phyloP scores from a whole-genome alignment of 2,113 vertebrate species.

The Aramus guarauna region DNA sequence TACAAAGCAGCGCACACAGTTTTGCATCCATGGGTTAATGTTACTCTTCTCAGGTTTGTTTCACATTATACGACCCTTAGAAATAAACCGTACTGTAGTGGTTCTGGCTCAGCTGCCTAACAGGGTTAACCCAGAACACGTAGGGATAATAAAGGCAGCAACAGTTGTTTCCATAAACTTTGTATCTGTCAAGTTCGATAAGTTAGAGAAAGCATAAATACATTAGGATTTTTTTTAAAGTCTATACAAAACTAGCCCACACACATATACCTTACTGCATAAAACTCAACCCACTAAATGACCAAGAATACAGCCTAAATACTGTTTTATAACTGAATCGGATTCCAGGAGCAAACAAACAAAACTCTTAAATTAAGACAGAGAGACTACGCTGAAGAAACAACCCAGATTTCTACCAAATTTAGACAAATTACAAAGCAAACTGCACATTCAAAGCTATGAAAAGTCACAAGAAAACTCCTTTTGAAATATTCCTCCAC shows the following conservation, averaged over 20 bases:
- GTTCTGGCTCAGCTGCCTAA: neutral
- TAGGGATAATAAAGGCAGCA: neutral
- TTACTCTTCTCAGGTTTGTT: neutral
- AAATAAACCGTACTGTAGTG: neutral
- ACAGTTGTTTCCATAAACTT: neutral
- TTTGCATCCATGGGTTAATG: neutral
- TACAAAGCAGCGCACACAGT: constrained; percentile 17
- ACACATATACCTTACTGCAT: neutral
- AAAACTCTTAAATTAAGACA: neutral
- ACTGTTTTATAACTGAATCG: neutral
- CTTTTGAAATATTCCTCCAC: neutral
- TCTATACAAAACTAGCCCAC: neutral
- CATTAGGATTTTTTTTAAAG: neutral
- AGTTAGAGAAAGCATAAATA: neutral
- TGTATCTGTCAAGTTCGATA: neutral
- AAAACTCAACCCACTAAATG: neutral
- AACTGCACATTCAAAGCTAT: neutral
- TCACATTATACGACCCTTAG: neutral
- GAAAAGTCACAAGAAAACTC: neutral
- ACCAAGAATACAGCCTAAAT: neutral
- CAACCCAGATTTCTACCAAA: neutral
- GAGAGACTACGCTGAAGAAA: neutral
- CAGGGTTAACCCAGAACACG: neutral
- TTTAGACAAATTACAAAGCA: neutral
- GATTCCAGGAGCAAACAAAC: neutral